Evolutionary conservation across 1,140 invertebrate species (phyloP).

Genomic region (Eupristina koningsbergeri): DNA sequence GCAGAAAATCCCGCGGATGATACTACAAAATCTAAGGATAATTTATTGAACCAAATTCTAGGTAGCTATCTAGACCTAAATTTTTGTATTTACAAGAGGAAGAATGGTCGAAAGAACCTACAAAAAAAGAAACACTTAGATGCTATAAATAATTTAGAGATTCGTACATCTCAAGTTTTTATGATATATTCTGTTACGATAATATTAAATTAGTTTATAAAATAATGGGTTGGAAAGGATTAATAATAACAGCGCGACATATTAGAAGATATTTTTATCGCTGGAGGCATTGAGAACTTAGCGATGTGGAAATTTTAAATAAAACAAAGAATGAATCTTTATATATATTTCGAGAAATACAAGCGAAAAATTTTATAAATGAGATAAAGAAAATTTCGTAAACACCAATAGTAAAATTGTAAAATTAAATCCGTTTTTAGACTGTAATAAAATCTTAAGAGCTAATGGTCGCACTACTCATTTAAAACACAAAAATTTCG

Average conservation of each 20-base stretch:
- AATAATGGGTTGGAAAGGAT: background rate
- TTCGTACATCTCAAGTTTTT: too few species aligned
- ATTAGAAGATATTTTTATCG: background rate
- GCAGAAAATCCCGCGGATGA: too few species aligned
- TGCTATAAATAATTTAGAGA: too few species aligned
- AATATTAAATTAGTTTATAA: too few species aligned
- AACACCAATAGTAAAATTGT: background rate
- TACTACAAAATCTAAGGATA: background rate
- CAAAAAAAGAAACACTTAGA: background rate
- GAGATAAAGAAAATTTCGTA: background rate
- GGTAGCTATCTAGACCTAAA: background rate
- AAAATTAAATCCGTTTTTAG: background rate
- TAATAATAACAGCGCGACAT: background rate
- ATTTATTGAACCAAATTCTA: background rate
- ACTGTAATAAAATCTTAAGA: background rate
- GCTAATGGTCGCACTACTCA: background rate
- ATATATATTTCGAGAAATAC: background rate
- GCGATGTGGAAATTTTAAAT: background rate
- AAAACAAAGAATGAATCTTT: background rate
- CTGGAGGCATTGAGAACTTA: background rate
- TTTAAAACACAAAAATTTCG: background rate
- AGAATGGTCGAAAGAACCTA: background rate
- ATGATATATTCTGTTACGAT: too few species aligned
- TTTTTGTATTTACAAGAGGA: background rate
- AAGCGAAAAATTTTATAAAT: background rate